Evolutionary conservation across 2,888 invertebrate genomes (phyloP).

Genomic region (Zaprionus lineosus): DNA sequence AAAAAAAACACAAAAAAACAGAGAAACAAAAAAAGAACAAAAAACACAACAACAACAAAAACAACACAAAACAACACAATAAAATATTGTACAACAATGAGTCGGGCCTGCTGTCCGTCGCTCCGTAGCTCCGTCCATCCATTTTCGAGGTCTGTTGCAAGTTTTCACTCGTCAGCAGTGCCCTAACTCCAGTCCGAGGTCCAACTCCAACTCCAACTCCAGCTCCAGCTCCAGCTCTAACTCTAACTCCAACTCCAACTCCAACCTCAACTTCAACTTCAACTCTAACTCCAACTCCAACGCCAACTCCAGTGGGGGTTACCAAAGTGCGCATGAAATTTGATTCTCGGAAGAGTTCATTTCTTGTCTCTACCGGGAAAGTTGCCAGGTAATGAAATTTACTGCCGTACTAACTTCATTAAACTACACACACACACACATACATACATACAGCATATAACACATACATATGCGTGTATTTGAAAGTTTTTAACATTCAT

Average conservation of each 20-base stretch:
- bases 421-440: constrained; percentile 48
- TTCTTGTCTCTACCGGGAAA: constrained; percentile 57
- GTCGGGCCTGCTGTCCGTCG: constrained; percentile 19
- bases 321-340: constrained; percentile 69
- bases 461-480: constrained; percentile 5
- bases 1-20: constrained; percentile 28
- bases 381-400: constrained; percentile 60
- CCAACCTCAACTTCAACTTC: neutral
- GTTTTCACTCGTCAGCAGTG: constrained; percentile 56
- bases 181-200: too few species aligned
- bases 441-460: too few species aligned
- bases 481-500: constrained; percentile 13
- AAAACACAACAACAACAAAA: constrained; percentile 7
- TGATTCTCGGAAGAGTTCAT: constrained; percentile 75
- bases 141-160: constrained; percentile 32
- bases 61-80: constrained; percentile 45
- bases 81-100: constrained; percentile 53
- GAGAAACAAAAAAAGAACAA: constrained; percentile 37
- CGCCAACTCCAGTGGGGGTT: constrained; percentile 35
- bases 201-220: constrained; percentile 1
- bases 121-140: too few species aligned
- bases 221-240: neutral
- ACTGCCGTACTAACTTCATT: constrained; percentile 60
- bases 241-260: constrained; percentile 1
- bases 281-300: neutral